Percentiles rank a stretch among this genome's conserved stretches.
Evolutionary conservation across 2,113 vertebrate species (phyloP).

Genomic region (Peromyscus californicus): DNA sequence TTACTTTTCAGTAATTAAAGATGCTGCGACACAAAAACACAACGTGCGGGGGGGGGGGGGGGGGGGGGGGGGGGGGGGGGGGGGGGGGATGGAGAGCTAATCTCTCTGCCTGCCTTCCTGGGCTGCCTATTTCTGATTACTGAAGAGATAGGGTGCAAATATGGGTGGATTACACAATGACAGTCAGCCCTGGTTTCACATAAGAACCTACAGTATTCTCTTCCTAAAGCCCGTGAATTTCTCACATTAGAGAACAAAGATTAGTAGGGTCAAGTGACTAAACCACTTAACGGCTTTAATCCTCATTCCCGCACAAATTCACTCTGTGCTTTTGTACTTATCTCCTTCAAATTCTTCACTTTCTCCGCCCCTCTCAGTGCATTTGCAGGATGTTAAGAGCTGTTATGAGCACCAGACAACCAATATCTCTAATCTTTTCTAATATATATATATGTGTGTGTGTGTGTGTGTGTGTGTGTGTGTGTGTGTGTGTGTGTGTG

Average conservation of each 20-base stretch:
- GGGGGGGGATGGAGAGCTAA: conserved; percentile 69
- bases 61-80: conserved; percentile 56
- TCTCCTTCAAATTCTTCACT: conserved; percentile 69
- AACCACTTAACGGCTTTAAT: conserved; percentile 76
- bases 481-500: no score
- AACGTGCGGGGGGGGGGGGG: conserved; percentile 61
- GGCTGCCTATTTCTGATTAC: conserved; percentile 67
- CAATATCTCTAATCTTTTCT: conserved; percentile 40
- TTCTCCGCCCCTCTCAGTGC: conserved; percentile 62
- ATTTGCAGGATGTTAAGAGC: conserved; percentile 55
- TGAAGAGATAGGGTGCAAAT: conserved; percentile 71
- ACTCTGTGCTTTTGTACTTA: conserved; percentile 71
- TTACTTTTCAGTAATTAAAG: conserved; percentile 83
- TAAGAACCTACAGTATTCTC: conserved; percentile 57
- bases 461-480: no score
- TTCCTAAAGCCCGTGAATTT: conserved; percentile 70
- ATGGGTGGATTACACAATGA: conserved; percentile 70
- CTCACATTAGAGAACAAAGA: conserved; percentile 82
- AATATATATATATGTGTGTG: background rate
- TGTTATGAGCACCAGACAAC: conserved; percentile 55
- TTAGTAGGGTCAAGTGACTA: conserved; percentile 77
- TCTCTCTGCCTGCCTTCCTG: conserved; percentile 69
- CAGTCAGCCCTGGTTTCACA: conserved; percentile 45
- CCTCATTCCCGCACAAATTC: conserved; percentile 75
- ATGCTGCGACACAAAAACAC: conserved; percentile 73